Evolutionary conservation across 1,140 invertebrate species (phyloP).

Genomic region (Calliphora vicina): DNA sequence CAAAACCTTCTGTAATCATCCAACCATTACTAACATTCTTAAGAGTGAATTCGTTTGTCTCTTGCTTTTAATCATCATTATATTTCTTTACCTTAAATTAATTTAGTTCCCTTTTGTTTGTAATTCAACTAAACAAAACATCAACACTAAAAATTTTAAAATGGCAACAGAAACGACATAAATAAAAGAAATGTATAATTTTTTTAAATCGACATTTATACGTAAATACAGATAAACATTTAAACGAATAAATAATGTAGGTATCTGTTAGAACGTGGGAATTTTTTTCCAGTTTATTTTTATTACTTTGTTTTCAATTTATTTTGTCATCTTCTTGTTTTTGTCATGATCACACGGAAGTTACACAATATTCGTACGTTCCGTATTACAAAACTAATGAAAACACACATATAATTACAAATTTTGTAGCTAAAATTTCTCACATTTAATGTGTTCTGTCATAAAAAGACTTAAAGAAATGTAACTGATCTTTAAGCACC

Average conservation of each 20-base stretch:
- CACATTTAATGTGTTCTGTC: not conserved
- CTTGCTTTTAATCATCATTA: not conserved
- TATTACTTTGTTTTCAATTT: not conserved
- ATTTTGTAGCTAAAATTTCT: not conserved
- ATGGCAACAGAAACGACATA: too few relatives aligned
- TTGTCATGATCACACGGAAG: conserved; percentile 18
- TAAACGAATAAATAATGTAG: too few relatives aligned
- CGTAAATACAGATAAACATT: not conserved
- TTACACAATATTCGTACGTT: conserved; percentile 3
- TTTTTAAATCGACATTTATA: conserved; percentile 5
- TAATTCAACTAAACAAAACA: not conserved
- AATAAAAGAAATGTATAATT: not conserved
- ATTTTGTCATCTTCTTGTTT: not conserved
- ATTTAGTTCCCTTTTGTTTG: not conserved
- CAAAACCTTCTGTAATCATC: not conserved
- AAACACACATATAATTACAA: too few relatives aligned
- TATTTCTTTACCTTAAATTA: not conserved
- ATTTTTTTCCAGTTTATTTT: not conserved
- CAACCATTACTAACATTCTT: not conserved
- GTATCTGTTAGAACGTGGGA: conserved; percentile 21
- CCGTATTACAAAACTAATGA: too few relatives aligned
- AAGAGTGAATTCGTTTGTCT: not conserved
- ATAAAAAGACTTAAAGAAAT: not conserved
- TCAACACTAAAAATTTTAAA: too few relatives aligned
- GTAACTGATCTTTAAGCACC: not conserved